These are phyloP conservation scores for Keiferia lycopersicella DNA, from an alignment of 2,888 invertebrate species.

Conservation along the genomic window DNA sequence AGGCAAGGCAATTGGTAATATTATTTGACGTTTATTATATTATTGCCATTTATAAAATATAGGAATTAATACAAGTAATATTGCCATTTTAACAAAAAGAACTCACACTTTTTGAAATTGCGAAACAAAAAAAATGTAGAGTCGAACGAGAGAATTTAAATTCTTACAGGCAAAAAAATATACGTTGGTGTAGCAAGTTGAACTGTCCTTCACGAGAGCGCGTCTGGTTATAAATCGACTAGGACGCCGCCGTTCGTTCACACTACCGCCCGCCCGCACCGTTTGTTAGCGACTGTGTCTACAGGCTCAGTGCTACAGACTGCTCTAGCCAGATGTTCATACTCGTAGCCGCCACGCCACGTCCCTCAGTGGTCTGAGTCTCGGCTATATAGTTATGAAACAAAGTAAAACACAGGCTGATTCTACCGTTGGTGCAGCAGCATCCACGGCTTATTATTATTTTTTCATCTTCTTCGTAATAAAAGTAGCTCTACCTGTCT, in stretches of 20 bases:
- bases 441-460: not conserved
- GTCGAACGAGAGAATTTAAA: slow-evolving; percentile 2
- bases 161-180: slow-evolving; percentile 22
- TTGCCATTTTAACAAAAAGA: slow-evolving; percentile 1
- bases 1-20: not conserved
- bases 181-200: slow-evolving; percentile 34
- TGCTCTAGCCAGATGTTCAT: slow-evolving; percentile 5
- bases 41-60: slow-evolving; percentile 7
- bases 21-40: slow-evolving; percentile 21
- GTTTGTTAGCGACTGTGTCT: slow-evolving; percentile 11
- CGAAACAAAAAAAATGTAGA: not conserved
- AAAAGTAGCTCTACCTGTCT: not conserved
- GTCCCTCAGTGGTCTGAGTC: not conserved
- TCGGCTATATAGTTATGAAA: not conserved
- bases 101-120: not conserved
- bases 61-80: not conserved
- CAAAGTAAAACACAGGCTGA: not conserved
- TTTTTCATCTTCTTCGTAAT: slow-evolving; percentile 8
- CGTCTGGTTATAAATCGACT: slow-evolving; percentile 39
- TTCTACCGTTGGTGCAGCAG: not conserved
- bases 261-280: slow-evolving; percentile 26
- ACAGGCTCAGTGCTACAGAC: too few relatives aligned
- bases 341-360: not conserved
- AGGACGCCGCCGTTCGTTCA: slow-evolving; percentile 14
- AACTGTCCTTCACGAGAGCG: slow-evolving; percentile 49